A percentile compares a stretch with the other conserved stretches of the same genome.
These are phyloP conservation scores for Pseudopodoces humilis DNA, from an alignment of 2,113 vertebrate species.

Conservation along the genomic window DNA sequence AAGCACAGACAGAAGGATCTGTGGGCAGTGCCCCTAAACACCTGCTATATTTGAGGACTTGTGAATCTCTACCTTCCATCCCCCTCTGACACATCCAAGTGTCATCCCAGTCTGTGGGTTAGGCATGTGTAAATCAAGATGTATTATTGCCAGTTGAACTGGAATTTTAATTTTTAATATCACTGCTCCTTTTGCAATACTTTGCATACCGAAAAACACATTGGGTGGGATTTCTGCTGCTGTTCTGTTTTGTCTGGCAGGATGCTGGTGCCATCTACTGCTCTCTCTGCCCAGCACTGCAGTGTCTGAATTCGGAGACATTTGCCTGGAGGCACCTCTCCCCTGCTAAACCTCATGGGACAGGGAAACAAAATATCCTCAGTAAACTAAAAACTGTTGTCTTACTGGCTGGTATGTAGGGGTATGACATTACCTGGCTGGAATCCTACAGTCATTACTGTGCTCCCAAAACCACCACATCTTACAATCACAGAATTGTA, in stretches of 20 bases:
- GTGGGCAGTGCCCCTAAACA: neutral
- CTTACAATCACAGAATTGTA: neutral
- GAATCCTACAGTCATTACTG: neutral
- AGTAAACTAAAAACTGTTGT: neutral
- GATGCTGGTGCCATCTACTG: conserved; percentile 57
- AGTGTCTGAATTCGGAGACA: rapidly evolving
- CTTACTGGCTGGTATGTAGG: too few species aligned
- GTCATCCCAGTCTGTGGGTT: neutral
- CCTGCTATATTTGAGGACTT: rapidly evolving
- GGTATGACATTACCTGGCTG: rapidly evolving
- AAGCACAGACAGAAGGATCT: neutral
- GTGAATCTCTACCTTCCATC: neutral
- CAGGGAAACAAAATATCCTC: rapidly evolving
- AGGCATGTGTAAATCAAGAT: neutral
- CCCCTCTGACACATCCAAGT: neutral
- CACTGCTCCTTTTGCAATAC: neutral
- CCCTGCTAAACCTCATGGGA: neutral
- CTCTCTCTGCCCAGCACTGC: neutral
- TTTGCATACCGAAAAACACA: neutral
- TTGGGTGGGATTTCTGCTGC: neutral
- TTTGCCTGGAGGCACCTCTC: neutral
- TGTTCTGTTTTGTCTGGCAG: neutral
- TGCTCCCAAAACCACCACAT: neutral
- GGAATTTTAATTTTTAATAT: neutral
- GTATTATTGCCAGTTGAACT: neutral